Conservation (phyloP, 2,113 vertebrate species). For the Bubo bubo region DNA sequence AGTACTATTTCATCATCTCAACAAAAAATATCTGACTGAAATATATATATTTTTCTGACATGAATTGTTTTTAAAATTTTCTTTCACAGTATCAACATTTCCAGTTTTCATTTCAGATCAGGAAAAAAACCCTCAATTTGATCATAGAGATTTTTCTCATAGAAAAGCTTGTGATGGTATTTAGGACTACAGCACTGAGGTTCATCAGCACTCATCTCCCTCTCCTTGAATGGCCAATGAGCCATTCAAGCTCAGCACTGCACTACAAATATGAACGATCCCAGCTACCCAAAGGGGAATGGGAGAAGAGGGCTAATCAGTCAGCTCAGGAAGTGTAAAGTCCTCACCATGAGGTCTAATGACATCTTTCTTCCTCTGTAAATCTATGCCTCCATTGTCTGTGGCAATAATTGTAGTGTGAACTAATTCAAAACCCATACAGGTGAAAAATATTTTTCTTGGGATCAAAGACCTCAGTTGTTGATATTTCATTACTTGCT, state of each 20-base stretch:
- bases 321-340: neutral
- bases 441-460: neutral
- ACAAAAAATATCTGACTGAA: neutral
- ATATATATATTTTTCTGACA: fast-evolving
- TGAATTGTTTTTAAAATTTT: neutral
- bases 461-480: neutral
- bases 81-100: neutral
- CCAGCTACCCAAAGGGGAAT: neutral
- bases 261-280: neutral
- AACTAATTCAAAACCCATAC: neutral
- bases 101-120: neutral
- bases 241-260: neutral
- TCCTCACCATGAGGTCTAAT: neutral
- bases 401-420: neutral
- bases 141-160: neutral
- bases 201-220: neutral
- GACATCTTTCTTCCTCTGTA: neutral
- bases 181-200: neutral
- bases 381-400: neutral
- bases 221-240: neutral
- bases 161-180: neutral
- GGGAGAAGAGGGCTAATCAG: neutral
- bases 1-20: neutral
- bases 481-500: neutral
- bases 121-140: fast-evolving